Conservation (phyloP, 2,113 vertebrate species). For the Triplophysa siluroides region DNA sequence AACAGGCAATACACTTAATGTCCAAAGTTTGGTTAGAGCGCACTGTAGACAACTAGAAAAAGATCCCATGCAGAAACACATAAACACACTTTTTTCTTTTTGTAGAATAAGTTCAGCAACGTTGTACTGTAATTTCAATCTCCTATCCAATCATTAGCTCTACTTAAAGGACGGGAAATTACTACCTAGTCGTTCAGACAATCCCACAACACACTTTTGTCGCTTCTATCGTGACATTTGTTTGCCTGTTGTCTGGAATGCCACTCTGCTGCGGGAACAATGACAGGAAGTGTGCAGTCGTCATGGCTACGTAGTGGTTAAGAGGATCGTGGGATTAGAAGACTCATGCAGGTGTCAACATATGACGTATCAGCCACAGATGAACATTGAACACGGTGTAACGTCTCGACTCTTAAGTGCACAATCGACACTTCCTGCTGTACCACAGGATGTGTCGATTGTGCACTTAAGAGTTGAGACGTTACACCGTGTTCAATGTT, state of each 20-base stretch:
- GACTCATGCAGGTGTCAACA: conserved; percentile 3
- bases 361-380: neutral
- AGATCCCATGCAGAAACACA: neutral
- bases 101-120: neutral
- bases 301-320: conserved; percentile 13
- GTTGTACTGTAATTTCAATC: neutral
- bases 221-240: neutral
- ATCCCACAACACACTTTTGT: neutral
- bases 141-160: neutral
- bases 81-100: neutral
- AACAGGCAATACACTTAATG: neutral
- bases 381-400: neutral
- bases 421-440: neutral
- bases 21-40: conserved; percentile 18
- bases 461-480: neutral
- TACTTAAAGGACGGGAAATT: neutral
- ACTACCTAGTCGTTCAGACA: neutral
- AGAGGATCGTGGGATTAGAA: conserved; percentile 44
- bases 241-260: conserved; percentile 30
- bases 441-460: conserved; percentile 2
- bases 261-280: conserved; percentile 32
- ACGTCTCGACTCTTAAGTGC: neutral
- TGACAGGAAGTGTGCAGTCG: conserved; percentile 38
- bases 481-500: neutral
- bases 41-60: neutral